These are phyloP conservation scores for Coregonus suidteri DNA, from an alignment of 2,797 vertebrate species.

Conservation along the genomic window DNA sequence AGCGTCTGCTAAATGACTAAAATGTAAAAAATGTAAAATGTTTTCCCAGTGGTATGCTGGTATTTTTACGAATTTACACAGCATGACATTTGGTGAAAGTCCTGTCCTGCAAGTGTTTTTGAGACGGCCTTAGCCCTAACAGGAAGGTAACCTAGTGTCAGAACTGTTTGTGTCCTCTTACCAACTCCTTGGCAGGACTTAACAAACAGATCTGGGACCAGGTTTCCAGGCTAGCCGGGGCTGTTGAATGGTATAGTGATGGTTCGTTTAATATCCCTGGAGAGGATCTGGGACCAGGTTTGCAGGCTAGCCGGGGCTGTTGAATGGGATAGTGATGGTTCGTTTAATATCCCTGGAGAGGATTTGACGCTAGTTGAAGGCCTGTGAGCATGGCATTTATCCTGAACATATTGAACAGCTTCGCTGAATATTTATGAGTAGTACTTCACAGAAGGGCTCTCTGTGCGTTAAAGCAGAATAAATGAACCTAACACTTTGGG, in stretches of 20 bases:
- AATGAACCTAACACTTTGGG: conserved; percentile 19
- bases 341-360: neutral
- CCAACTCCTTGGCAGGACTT: neutral
- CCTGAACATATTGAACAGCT: neutral
- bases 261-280: no score
- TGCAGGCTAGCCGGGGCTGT: neutral
- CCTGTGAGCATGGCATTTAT: neutral
- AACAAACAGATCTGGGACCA: neutral
- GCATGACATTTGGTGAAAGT: no score
- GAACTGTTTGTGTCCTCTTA: neutral
- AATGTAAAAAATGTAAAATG: no score
- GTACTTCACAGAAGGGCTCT: conserved; percentile 37
- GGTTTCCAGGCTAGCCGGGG: neutral
- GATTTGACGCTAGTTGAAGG: conserved; percentile 2
- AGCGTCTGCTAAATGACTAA: no score
- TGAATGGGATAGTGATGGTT: neutral
- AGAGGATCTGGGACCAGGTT: neutral
- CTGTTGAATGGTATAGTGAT: no score
- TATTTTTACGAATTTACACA: no score
- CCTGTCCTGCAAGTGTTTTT: no score
- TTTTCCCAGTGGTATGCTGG: no score
- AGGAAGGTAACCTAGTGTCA: no score
- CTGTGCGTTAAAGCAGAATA: conserved; percentile 29
- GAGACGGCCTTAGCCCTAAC: no score
- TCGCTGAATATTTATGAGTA: conserved; percentile 39